Percentiles rank a stretch among this genome's conserved stretches.
phyloP scores from a whole-genome alignment of 2,888 invertebrate genomes.

The Caradrina clavipalpis region DNA sequence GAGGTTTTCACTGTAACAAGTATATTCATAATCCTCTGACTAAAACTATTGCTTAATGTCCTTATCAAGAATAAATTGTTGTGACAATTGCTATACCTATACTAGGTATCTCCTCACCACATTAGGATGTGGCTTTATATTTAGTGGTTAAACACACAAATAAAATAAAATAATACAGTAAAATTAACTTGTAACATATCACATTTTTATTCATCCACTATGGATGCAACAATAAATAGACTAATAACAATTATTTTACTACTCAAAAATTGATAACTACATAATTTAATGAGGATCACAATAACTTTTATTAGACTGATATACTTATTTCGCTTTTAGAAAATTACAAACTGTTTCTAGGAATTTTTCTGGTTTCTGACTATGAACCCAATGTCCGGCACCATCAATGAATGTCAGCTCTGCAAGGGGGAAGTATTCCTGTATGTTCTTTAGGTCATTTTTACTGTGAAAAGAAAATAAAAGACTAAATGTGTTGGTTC shows the following conservation, averaged over 20 bases:
- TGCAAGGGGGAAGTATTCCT: conserved; percentile 93
- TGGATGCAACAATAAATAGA: conserved; percentile 55
- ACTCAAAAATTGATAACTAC: conserved; percentile 60
- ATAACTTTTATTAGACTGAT: conserved; percentile 59
- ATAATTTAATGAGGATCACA: conserved; percentile 60
- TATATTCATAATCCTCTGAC: neutral
- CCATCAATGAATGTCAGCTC: conserved; percentile 93
- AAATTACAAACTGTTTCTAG: conserved; percentile 92
- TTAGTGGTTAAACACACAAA: neutral
- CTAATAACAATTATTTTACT: conserved; percentile 56
- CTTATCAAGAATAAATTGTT: conserved; percentile 1
- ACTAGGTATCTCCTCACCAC: conserved; percentile 6
- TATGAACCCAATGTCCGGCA: conserved; percentile 98
- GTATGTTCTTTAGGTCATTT: conserved; percentile 92
- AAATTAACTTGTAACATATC: conserved; percentile 29
- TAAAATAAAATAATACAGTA: conserved; percentile 17
- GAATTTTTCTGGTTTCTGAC: conserved; percentile 96
- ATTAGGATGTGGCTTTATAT: conserved; percentile 27
- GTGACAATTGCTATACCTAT: neutral
- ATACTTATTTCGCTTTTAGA: conserved; percentile 86
- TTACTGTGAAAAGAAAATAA: conserved; percentile 73
- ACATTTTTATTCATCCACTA: conserved; percentile 49
- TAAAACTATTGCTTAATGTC: neutral
- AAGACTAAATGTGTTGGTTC: neutral
- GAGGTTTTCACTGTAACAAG: too few species aligned